phyloP scores from a whole-genome alignment of 2,888 invertebrate species.

The Xylota segnis region DNA sequence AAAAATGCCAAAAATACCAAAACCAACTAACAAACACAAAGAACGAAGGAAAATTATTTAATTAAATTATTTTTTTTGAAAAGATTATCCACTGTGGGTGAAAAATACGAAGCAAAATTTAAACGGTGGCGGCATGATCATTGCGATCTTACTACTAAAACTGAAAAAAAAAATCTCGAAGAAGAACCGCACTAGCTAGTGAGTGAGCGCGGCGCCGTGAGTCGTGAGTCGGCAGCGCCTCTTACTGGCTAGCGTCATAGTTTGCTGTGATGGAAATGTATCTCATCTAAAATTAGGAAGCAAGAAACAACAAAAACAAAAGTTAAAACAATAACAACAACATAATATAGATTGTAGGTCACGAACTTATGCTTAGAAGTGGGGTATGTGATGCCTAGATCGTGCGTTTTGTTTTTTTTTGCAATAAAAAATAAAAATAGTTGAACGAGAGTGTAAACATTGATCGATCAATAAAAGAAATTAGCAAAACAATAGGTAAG shows the following conservation, averaged over 20 bases:
- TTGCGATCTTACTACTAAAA: slow-evolving; percentile 66
- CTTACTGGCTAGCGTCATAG: slow-evolving; percentile 19
- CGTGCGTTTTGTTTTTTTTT: slow-evolving; percentile 40
- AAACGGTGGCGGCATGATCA: slow-evolving; percentile 57
- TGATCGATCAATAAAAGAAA: slow-evolving; percentile 33
- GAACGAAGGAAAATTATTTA: background rate
- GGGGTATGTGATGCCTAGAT: slow-evolving; percentile 23
- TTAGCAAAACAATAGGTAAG: slow-evolving; percentile 26
- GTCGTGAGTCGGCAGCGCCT: slow-evolving; percentile 25
- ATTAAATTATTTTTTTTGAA: slow-evolving; percentile 2
- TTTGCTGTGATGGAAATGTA: slow-evolving; percentile 49
- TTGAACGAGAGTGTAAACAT: slow-evolving; percentile 44
- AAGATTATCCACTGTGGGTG: background rate
- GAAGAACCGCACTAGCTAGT: slow-evolving; percentile 31
- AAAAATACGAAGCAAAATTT: background rate
- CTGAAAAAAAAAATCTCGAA: slow-evolving; percentile 55
- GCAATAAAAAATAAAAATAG: slow-evolving; percentile 2
- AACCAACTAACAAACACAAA: slow-evolving; percentile 51
- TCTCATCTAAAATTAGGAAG: slow-evolving; percentile 71
- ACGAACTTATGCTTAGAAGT: slow-evolving; percentile 58
- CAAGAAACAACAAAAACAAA: slow-evolving; percentile 23
- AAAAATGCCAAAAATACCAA: slow-evolving; percentile 35
- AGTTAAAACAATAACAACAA: slow-evolving; percentile 42
- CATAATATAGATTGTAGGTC: slow-evolving; percentile 65
- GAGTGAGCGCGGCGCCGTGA: slow-evolving; percentile 9